Conservation (phyloP, 2,113 vertebrate species). For the Vulpes lagopus region DNA sequence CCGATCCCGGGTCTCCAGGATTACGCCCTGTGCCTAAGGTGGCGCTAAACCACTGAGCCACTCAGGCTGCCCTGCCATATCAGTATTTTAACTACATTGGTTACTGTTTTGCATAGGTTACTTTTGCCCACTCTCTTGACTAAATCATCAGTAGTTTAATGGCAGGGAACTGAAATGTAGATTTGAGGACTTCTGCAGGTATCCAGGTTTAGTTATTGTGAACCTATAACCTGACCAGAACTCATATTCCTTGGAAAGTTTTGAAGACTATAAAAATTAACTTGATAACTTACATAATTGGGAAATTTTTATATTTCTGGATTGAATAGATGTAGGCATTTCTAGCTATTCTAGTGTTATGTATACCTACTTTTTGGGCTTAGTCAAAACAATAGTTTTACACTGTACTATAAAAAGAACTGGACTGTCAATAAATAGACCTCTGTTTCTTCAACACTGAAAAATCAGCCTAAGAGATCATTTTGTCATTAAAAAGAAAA, state of each 20-base stretch:
- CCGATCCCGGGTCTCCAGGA: too few relatives aligned
- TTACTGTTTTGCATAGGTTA: conserved; percentile 30
- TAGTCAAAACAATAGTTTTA: not conserved
- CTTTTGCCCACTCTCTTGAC: not conserved
- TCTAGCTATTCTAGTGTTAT: not conserved
- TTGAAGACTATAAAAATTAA: conserved; percentile 37
- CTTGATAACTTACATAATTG: conserved; percentile 13
- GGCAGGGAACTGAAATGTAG: not conserved
- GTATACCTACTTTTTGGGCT: not conserved
- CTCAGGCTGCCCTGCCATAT: too few relatives aligned
- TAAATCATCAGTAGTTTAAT: not conserved
- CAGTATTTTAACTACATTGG: not conserved
- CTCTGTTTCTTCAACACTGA: conserved; percentile 27
- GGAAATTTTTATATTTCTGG: conserved; percentile 4
- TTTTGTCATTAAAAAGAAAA: conserved; percentile 37
- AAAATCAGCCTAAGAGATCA: conserved; percentile 16
- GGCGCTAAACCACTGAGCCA: too few relatives aligned
- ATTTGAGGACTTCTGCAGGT: not conserved
- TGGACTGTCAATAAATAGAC: not conserved
- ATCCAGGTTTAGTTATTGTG: conserved; percentile 41
- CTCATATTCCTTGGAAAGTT: not conserved
- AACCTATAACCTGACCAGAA: conserved; percentile 19
- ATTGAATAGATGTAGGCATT: not conserved
- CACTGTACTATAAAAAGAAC: not conserved
- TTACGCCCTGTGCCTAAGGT: too few relatives aligned